Evolutionary conservation across 2,888 invertebrate genomes (phyloP), one percentile per base, ranked within the genome.

Genomic region (Drosophila borealis): DNA sequence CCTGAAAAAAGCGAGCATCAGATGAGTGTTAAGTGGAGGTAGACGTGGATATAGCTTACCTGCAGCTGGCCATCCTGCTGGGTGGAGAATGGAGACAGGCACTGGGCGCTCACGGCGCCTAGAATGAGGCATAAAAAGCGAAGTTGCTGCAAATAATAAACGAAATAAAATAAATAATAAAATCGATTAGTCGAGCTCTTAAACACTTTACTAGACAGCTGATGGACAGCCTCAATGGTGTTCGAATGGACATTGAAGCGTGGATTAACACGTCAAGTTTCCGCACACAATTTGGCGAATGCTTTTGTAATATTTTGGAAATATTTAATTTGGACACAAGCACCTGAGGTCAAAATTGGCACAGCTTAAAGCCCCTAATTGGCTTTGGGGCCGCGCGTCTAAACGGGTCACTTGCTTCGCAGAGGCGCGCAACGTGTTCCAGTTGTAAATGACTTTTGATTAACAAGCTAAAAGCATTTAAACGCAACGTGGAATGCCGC

Each of bases 71-170:
- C 34, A 21, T 50, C 57, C 14, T 46, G 36, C n/a, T 46, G 42
- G 29, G n/a, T 19, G 17, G 44, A 17, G 4, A 80, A 67, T n/a
- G 72, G 60, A 11, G 79, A 74, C 41, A 81, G 62, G 4, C 79
- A 78, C 41, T 67, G 65, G 62, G 68, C 76, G 39, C 73, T 65
- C 61, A 77, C 63, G 34, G 62, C 62, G 57, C 72, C 70, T 64
- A 89, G 66, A 61, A 83, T 74, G 44, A 91, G 56, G 59, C 80
- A 74, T 34, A 82, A 4, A 4, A 81, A 45, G 46, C 56, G 72
- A 53, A 77, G 80, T 73, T 82, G 85, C 91, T 91, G 76, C 17
- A 69, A 68, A 37, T 25, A 29, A 55, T 14, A 48, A 37, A 50
- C n/a, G n/a, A n/a, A 50, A 17, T 57, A 4, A 42, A 55, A 53